Conservation (phyloP, 1,140 invertebrate genomes). For the Hetaerina americana region DNA sequence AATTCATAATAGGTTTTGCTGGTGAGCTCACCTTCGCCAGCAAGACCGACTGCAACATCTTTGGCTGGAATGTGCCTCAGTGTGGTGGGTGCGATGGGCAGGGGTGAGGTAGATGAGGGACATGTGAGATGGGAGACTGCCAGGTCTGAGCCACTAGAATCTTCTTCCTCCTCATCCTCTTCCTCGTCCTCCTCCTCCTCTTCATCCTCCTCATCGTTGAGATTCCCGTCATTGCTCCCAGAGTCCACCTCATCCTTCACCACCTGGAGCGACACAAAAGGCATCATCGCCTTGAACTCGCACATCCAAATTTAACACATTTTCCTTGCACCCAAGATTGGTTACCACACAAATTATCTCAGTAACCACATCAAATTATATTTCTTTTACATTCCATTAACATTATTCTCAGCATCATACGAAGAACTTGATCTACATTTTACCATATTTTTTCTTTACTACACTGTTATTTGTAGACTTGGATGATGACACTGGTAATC, state of each 20-base stretch:
- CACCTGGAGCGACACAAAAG: too few species aligned
- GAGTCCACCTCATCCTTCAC: conserved; percentile 3
- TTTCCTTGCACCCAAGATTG: too few species aligned
- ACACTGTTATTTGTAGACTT: too few species aligned
- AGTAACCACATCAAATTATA: too few species aligned
- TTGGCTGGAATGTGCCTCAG: conserved; percentile 12
- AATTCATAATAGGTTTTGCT: background rate
- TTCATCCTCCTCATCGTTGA: conserved; percentile 5
- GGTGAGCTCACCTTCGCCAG: background rate
- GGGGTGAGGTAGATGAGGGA: conserved; percentile 11
- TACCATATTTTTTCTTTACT: too few species aligned
- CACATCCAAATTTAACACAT: too few species aligned
- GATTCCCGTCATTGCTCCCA: conserved; percentile 6
- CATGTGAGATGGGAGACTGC: conserved; percentile 11
- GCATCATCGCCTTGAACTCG: too few species aligned
- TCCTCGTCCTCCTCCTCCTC: background rate
- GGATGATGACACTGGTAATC: too few species aligned
- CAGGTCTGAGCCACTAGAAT: conserved; percentile 1
- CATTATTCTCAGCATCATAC: too few species aligned
- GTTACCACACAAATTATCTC: too few species aligned
- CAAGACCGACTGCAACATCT: conserved; percentile 3
- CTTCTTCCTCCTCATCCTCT: background rate
- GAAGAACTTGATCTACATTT: too few species aligned
- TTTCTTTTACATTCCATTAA: too few species aligned
- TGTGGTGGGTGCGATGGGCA: conserved; percentile 13